Percentiles rank a stretch among this genome's conserved stretches.
phyloP scores from a whole-genome alignment of 2,113 vertebrate species.

The Salvelinus alpinus region DNA sequence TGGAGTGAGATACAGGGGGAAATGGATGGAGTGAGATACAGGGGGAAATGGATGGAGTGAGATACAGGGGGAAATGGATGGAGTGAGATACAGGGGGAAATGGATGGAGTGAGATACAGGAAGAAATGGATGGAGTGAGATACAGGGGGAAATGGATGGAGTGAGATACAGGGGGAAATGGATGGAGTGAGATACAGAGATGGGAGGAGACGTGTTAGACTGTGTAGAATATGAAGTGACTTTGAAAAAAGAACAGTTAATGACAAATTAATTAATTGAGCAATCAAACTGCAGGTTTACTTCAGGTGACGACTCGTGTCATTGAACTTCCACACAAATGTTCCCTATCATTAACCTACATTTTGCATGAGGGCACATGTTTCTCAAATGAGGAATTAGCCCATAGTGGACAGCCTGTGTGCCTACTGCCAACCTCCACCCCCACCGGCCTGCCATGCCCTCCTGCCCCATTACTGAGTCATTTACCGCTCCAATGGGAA shows the following conservation, averaged over 20 bases:
- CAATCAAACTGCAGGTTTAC: too few species aligned
- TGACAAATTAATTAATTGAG: too few species aligned
- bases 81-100: slow-evolving; percentile 18
- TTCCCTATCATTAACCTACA: background rate
- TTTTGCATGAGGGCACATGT: slow-evolving; percentile 4
- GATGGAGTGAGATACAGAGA: background rate
- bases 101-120: slow-evolving; percentile 18
- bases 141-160: too few species aligned
- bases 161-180: too few species aligned
- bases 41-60: too few species aligned
- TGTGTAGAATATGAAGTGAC: too few species aligned
- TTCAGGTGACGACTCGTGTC: too few species aligned
- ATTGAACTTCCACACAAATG: too few species aligned
- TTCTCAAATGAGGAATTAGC: slow-evolving; percentile 58
- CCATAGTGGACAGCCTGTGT: slow-evolving; percentile 60
- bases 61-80: slow-evolving; percentile 26
- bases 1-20: too few species aligned
- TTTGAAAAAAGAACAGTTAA: too few species aligned
- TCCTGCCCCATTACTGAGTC: slow-evolving; percentile 70
- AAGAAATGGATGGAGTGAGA: too few species aligned
- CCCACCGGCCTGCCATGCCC: slow-evolving; percentile 45
- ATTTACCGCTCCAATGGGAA: slow-evolving; percentile 67
- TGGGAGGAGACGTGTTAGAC: slow-evolving; percentile 22
- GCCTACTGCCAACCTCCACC: slow-evolving; percentile 50
- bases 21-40: too few species aligned